Percentiles rank a stretch among this genome's conserved stretches.
These are phyloP conservation scores for Lithodes maja DNA, from an alignment of 2,888 invertebrate species.

Conservation along the genomic window DNA sequence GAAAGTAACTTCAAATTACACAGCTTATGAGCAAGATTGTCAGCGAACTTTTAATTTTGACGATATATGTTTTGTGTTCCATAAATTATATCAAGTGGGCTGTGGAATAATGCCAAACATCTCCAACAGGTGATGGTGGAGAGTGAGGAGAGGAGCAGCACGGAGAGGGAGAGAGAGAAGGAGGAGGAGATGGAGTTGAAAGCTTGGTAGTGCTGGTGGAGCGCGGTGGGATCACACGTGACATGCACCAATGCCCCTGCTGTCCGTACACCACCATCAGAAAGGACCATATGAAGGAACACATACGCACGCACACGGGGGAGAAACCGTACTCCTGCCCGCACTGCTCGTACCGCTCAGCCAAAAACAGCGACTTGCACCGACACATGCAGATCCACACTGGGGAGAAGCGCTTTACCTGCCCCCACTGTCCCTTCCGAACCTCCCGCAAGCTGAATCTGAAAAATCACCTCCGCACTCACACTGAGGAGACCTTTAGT, in stretches of 20 bases:
- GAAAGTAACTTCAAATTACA: no score
- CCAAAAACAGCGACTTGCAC: slow-evolving; percentile 48
- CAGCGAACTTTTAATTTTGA: no score
- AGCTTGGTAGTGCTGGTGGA: not conserved
- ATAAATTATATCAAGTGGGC: not conserved
- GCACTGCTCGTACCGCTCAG: slow-evolving; percentile 40
- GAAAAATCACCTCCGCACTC: slow-evolving; percentile 36
- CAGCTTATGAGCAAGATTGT: no score
- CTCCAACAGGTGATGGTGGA: slow-evolving; percentile 44
- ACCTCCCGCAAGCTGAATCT: slow-evolving; percentile 33
- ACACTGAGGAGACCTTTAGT: slow-evolving; percentile 6
- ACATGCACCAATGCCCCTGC: slow-evolving; percentile 50
- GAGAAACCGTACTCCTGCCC: slow-evolving; percentile 48
- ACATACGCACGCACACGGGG: slow-evolving; percentile 47
- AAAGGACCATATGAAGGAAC: slow-evolving; percentile 54
- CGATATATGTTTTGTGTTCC: no score
- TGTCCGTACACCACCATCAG: slow-evolving; percentile 39
- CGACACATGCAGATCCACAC: slow-evolving; percentile 46
- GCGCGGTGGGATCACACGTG: slow-evolving; percentile 19
- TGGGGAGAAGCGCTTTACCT: slow-evolving; percentile 42
- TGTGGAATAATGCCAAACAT: slow-evolving; percentile 36
- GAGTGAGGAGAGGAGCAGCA: slow-evolving; percentile 21
- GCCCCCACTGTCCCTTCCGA: slow-evolving; percentile 41
- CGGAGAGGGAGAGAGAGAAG: slow-evolving; percentile 6
- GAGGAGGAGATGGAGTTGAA: not conserved